phyloP scores from a whole-genome alignment of 2,113 vertebrate genomes.

The Ranitomeya imitator region DNA sequence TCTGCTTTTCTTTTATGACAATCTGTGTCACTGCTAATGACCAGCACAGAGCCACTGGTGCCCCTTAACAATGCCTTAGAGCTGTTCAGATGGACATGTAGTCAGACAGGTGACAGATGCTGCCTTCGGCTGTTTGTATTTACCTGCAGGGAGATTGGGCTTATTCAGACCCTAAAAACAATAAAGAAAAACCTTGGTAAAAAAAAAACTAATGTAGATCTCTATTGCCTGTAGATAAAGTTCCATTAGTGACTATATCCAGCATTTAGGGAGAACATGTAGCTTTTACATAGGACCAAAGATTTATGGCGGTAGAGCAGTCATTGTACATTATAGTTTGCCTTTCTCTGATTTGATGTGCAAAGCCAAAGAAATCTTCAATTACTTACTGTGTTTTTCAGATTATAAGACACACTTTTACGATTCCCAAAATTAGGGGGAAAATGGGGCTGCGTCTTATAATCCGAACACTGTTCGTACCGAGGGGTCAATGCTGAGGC shows the following conservation, averaged over 20 bases:
- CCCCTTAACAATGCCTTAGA: slow-evolving; percentile 60
- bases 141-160: slow-evolving; percentile 39
- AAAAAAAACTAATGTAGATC: neutral
- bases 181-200: neutral
- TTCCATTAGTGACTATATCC: slow-evolving; percentile 1
- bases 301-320: neutral
- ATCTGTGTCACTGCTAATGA: slow-evolving; percentile 59
- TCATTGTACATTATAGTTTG: neutral
- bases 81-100: slow-evolving; percentile 65
- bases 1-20: slow-evolving; percentile 34
- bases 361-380: no score
- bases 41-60: slow-evolving; percentile 49
- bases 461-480: no score
- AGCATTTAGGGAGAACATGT: neutral
- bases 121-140: slow-evolving; percentile 64
- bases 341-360: neutral
- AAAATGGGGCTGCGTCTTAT: no score
- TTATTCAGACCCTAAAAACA: slow-evolving; percentile 24
- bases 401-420: no score
- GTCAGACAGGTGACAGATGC: slow-evolving; percentile 62
- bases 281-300: neutral
- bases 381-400: no score
- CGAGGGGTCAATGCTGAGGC: no score
- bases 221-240: neutral
- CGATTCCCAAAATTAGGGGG: no score